These are phyloP conservation scores for Bucco capensis DNA, from an alignment of 2,113 vertebrate genomes.

Conservation along the genomic window DNA sequence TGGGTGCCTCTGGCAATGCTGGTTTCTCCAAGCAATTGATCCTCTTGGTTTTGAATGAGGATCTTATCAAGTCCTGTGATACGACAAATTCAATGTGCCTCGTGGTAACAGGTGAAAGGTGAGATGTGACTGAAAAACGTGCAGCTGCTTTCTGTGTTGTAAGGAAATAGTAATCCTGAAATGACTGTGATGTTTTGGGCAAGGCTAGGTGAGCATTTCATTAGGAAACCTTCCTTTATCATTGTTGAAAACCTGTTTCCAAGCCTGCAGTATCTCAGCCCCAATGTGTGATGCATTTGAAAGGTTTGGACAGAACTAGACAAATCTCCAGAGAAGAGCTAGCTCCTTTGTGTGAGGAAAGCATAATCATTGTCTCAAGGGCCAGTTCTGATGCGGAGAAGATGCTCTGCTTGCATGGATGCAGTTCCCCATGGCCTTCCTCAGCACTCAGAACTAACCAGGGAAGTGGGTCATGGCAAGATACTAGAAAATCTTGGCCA, in stretches of 20 bases:
- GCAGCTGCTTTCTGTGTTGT: neutral
- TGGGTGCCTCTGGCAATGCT: neutral
- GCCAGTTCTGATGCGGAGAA: neutral
- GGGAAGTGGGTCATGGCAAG: neutral
- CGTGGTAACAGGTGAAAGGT: neutral
- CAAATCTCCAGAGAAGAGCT: neutral
- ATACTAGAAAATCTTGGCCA: neutral
- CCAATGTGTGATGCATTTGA: neutral
- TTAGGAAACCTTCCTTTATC: neutral
- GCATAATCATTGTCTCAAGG: neutral
- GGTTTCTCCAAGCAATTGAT: conserved; percentile 3
- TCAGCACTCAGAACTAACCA: neutral
- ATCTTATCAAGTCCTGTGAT: conserved; percentile 5
- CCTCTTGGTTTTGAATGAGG: neutral
- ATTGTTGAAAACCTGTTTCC: neutral
- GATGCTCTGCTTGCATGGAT: neutral
- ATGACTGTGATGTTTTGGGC: neutral
- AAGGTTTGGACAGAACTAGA: neutral
- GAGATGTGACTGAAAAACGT: neutral
- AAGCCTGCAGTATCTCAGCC: neutral
- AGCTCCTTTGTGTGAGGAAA: neutral
- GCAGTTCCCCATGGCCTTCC: neutral
- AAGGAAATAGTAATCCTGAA: neutral
- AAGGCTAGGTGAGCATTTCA: neutral
- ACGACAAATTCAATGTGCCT: neutral